Conservation (phyloP, 1,140 invertebrate genomes). For the Bombus difficillimus region DNA sequence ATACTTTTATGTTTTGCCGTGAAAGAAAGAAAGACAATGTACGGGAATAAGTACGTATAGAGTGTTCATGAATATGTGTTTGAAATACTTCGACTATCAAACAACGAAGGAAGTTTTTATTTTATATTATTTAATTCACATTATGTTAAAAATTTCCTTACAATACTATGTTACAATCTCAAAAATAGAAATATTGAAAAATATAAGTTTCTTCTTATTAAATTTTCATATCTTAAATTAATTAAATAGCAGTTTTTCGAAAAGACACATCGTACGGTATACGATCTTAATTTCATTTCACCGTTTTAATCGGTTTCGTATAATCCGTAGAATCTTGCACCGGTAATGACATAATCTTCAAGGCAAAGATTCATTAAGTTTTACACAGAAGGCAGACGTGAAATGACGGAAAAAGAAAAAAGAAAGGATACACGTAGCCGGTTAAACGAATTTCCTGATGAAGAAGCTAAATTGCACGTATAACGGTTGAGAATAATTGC, state of each 20-base stretch:
- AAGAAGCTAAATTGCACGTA: neutral
- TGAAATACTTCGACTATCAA: too few species aligned
- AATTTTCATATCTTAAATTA: neutral
- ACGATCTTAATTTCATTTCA: neutral
- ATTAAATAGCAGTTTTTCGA: neutral
- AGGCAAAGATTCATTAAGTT: slow-evolving; percentile 16
- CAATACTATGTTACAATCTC: too few species aligned
- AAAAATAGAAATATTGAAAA: too few species aligned
- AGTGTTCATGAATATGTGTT: too few species aligned
- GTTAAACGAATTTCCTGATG: neutral
- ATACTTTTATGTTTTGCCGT: too few species aligned
- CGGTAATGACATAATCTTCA: neutral
- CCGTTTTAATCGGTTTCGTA: neutral
- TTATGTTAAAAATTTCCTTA: too few species aligned
- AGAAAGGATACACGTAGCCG: too few species aligned
- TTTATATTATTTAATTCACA: too few species aligned
- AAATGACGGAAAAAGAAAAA: neutral
- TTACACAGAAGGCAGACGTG: neutral
- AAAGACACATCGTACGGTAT: neutral
- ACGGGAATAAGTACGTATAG: too few species aligned
- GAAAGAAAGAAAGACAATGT: too few species aligned
- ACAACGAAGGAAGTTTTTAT: too few species aligned
- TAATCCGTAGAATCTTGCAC: neutral
- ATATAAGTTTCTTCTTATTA: neutral
- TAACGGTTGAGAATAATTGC: slow-evolving; percentile 22